Evolutionary conservation across 1,140 invertebrate species (phyloP).

Genomic region (Atta texana): DNA sequence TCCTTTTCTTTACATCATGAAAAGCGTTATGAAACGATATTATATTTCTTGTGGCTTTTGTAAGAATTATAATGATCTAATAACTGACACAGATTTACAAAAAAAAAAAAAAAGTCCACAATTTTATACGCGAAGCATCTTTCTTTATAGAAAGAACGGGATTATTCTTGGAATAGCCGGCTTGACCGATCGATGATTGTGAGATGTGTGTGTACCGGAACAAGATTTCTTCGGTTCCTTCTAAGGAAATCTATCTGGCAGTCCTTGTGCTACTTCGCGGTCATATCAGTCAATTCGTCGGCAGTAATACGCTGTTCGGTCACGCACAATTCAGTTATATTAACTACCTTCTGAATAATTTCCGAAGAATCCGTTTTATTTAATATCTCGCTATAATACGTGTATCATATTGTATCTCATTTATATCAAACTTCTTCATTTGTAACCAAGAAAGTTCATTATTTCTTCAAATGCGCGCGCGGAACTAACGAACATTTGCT

Average conservation of each 20-base stretch:
- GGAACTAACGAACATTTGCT: not conserved
- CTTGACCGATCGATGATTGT: slow-evolving; percentile 1
- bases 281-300: slow-evolving; percentile 10
- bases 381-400: not conserved
- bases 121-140: not conserved
- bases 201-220: slow-evolving; percentile 37
- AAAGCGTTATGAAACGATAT: not conserved
- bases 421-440: not conserved
- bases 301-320: slow-evolving; percentile 10
- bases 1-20: not conserved
- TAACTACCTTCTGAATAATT: slow-evolving; percentile 7
- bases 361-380: not conserved
- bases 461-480: not conserved
- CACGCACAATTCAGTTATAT: slow-evolving; percentile 29
- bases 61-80: not conserved
- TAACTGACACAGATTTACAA: not conserved
- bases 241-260: slow-evolving; percentile 24
- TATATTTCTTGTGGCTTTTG: not conserved
- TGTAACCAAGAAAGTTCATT: not conserved
- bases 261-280: slow-evolving; percentile 57
- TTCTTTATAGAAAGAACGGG: not conserved
- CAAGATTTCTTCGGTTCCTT: slow-evolving; percentile 30
- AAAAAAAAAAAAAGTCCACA: too few species aligned
- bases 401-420: not conserved
- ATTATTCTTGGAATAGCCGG: not conserved